These are phyloP conservation scores for Auanema freiburgensis DNA, from an alignment of 2,888 invertebrate genomes.

Conservation along the genomic window DNA sequence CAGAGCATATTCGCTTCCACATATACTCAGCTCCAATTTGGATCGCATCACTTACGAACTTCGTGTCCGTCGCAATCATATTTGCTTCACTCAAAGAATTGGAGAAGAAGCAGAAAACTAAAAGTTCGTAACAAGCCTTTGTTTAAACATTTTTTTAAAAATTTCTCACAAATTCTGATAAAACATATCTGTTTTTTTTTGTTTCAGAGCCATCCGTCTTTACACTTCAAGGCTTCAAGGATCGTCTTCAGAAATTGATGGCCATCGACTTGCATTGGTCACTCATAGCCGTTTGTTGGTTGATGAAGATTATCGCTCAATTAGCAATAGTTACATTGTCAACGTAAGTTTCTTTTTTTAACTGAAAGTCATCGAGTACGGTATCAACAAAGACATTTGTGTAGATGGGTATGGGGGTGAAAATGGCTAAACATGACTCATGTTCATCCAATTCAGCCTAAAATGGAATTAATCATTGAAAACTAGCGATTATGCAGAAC, in stretches of 20 bases:
- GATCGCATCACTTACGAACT: slow-evolving; percentile 38
- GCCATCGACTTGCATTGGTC: slow-evolving; percentile 34
- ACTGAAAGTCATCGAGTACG: neutral
- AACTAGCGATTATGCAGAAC: slow-evolving; percentile 4
- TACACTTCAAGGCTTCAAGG: neutral
- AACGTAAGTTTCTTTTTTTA: slow-evolving; percentile 20
- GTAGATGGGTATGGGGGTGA: too few relatives aligned
- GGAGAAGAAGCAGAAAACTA: neutral
- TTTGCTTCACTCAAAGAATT: neutral
- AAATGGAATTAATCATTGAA: neutral
- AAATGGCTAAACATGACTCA: neutral
- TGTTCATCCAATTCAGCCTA: neutral
- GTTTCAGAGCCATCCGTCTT: slow-evolving; percentile 5
- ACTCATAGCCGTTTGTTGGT: slow-evolving; percentile 38
- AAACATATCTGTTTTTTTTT: neutral
- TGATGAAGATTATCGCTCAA: slow-evolving; percentile 30
- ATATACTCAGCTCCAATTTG: slow-evolving; percentile 44
- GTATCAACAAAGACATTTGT: neutral
- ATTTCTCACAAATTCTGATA: neutral
- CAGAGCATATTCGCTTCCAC: slow-evolving; percentile 35
- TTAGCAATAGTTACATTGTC: slow-evolving; percentile 33
- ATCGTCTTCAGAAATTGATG: slow-evolving; percentile 18
- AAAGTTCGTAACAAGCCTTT: neutral
- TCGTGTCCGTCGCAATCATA: slow-evolving; percentile 38
- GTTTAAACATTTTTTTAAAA: too few relatives aligned